Percentiles rank a stretch among this genome's conserved stretches.
Evolutionary conservation across 2,888 invertebrate species (phyloP).

Genomic region (Nasonovia ribisnigri): DNA sequence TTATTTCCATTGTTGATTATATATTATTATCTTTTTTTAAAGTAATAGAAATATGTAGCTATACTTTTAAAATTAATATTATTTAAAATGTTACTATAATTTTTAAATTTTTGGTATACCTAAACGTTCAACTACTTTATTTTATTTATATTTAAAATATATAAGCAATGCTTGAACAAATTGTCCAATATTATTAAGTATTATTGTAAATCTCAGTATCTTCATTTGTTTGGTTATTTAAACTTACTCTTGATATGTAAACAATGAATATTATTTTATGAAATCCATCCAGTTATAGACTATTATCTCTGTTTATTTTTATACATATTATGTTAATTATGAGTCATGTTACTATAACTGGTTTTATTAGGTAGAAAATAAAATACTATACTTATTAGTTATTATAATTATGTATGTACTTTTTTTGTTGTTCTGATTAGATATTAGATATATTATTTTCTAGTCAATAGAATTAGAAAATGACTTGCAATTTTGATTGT

Average conservation of each 20-base stretch:
- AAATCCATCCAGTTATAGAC: constrained; percentile 6
- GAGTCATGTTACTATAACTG: not conserved
- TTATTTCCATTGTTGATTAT: not conserved
- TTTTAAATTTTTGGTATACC: not conserved
- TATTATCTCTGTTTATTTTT: constrained; percentile 11
- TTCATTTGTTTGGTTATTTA: not conserved
- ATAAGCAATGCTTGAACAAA: not conserved
- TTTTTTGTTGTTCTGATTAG: not conserved
- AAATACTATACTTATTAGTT: constrained; percentile 3
- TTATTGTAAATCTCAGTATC: not conserved
- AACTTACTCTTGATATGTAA: not conserved
- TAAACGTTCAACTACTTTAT: not conserved
- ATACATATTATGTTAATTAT: not conserved
- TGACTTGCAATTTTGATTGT: not conserved
- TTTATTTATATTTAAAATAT: not conserved
- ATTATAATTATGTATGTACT: not conserved
- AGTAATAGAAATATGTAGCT: not conserved
- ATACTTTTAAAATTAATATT: not conserved
- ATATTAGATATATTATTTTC: not conserved
- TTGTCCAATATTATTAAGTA: not conserved
- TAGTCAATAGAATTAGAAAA: not conserved
- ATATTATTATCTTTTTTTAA: not conserved
- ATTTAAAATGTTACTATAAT: not conserved
- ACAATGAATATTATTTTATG: not conserved
- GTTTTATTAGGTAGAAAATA: not conserved